Percentiles rank a stretch among this genome's conserved stretches.
Evolutionary conservation across 1,140 invertebrate species (phyloP).

Genomic region (Drosophila arawakana): DNA sequence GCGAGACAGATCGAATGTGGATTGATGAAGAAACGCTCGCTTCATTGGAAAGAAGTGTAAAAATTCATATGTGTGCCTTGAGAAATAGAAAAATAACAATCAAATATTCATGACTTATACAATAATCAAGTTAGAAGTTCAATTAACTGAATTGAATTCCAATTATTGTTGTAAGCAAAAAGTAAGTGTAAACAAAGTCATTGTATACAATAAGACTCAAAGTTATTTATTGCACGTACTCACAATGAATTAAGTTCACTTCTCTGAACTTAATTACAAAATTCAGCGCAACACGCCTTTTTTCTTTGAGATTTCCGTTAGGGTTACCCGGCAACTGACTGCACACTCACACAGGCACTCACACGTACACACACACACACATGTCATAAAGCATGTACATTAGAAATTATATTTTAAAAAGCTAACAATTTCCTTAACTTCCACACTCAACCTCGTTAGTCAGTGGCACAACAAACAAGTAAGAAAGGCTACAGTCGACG

Average conservation of each 20-base stretch:
- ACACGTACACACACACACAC: too few relatives aligned
- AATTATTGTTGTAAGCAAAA: too few relatives aligned
- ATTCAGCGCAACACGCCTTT: not conserved
- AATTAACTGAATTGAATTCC: too few relatives aligned
- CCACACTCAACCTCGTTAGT: slow-evolving; percentile 16
- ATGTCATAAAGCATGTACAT: slow-evolving; percentile 7
- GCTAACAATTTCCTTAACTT: slow-evolving; percentile 39
- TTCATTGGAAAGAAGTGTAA: too few relatives aligned
- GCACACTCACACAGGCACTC: too few relatives aligned
- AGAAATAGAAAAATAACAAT: too few relatives aligned
- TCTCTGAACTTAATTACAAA: slow-evolving; percentile 14
- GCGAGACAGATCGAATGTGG: slow-evolving; percentile 36
- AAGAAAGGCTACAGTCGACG: too few relatives aligned
- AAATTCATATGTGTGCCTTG: too few relatives aligned
- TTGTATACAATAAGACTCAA: too few relatives aligned
- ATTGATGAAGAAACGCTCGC: slow-evolving; percentile 32
- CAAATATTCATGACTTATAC: too few relatives aligned
- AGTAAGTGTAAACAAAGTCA: too few relatives aligned
- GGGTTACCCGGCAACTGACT: not conserved
- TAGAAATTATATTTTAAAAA: slow-evolving; percentile 34
- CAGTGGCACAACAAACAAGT: slow-evolving; percentile 4
- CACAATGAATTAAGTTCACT: not conserved
- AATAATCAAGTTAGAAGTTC: too few relatives aligned
- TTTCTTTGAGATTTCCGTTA: not conserved
- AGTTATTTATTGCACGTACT: not conserved